Percentiles rank a stretch among this genome's conserved stretches.
Evolutionary conservation across 2,888 invertebrate genomes (phyloP).

Genomic region (Eretmocerus hayati): DNA sequence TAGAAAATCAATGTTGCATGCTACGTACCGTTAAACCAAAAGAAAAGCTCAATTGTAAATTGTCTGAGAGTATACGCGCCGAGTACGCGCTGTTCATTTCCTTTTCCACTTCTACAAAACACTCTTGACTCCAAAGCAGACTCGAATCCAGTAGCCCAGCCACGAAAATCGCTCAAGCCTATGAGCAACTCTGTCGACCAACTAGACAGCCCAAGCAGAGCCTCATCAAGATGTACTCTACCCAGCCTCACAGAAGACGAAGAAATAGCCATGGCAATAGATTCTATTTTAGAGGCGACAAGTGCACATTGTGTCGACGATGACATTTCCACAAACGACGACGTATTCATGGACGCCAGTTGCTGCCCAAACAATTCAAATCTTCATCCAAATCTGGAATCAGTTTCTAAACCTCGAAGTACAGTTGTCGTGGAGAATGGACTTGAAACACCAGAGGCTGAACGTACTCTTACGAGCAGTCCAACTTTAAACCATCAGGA

Average conservation of each 20-base stretch:
- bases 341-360: not conserved
- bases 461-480: not conserved
- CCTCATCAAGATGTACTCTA: constrained; percentile 5
- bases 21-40: too few relatives aligned
- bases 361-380: not conserved
- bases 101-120: too few relatives aligned
- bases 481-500: not conserved
- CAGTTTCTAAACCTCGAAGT: not conserved
- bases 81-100: not conserved
- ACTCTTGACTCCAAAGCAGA: too few relatives aligned
- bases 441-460: not conserved
- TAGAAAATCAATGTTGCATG: too few relatives aligned
- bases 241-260: constrained; percentile 20
- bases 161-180: too few relatives aligned
- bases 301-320: not conserved
- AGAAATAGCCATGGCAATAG: constrained; percentile 22
- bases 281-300: constrained; percentile 17
- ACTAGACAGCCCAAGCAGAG: too few relatives aligned
- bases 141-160: too few relatives aligned
- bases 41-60: too few relatives aligned
- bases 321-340: not conserved
- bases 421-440: not conserved
- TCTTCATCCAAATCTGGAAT: not conserved
- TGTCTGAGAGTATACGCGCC: not conserved
- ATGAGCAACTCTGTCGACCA: too few relatives aligned